Conservation (phyloP, 2,888 invertebrate species). For the Andrena fulva region DNA sequence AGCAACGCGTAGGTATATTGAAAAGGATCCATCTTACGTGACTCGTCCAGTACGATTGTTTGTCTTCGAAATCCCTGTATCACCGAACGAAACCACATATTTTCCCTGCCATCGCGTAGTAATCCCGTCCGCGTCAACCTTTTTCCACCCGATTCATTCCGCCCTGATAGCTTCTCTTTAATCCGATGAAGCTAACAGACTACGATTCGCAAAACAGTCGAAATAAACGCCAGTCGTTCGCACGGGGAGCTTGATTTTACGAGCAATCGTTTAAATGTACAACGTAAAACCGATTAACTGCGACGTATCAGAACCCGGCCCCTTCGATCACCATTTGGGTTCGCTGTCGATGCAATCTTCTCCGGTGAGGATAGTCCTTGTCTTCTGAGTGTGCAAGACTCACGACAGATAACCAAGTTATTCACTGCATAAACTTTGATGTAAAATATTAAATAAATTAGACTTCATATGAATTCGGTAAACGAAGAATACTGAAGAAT, state of each 20-base stretch:
- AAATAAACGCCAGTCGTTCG: constrained; percentile 32
- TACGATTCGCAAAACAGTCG: constrained; percentile 42
- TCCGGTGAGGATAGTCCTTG: not conserved
- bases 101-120: constrained; percentile 16
- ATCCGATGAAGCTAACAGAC: constrained; percentile 57
- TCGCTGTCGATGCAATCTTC: constrained; percentile 12
- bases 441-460: no score
- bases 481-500: no score
- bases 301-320: constrained; percentile 23
- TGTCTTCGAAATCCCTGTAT: constrained; percentile 14
- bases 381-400: not conserved
- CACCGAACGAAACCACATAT: constrained; percentile 34
- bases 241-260: constrained; percentile 41
- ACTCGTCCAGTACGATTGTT: constrained; percentile 2
- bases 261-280: constrained; percentile 54
- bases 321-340: constrained; percentile 25
- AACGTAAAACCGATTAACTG: constrained; percentile 57
- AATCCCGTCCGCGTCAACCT: not conserved
- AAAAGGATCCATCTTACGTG: constrained; percentile 31
- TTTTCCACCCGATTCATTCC: constrained; percentile 32
- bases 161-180: constrained; percentile 38
- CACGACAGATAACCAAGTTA: not conserved
- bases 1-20: not conserved
- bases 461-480: no score
- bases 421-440: no score